Conservation (phyloP, 2,797 vertebrate genomes). For the Toxotes lorentzi region DNA sequence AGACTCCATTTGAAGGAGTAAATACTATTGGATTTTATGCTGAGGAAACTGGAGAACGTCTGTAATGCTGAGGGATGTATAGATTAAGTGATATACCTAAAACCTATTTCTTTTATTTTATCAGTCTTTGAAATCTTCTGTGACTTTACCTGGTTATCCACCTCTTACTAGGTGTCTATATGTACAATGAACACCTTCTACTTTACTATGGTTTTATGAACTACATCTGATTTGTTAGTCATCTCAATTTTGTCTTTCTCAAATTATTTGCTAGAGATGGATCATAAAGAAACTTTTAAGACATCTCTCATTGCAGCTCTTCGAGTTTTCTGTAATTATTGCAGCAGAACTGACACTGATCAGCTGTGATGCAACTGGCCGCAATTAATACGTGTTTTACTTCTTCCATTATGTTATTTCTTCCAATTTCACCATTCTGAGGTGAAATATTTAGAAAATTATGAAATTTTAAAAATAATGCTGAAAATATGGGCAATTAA, state of each 20-base stretch:
- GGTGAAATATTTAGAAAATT: background rate
- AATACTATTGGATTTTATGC: slow-evolving; percentile 3
- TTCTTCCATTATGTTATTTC: background rate
- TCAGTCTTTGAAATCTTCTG: background rate
- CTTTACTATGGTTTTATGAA: background rate
- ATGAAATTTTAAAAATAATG: too few relatives aligned
- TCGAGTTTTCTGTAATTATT: background rate
- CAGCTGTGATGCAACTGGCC: background rate
- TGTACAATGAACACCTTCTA: background rate
- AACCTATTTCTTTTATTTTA: background rate
- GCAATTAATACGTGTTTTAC: background rate
- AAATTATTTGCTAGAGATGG: background rate
- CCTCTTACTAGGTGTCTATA: background rate
- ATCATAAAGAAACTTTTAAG: background rate
- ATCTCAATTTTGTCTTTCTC: background rate
- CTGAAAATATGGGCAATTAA: background rate
- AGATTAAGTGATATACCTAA: background rate
- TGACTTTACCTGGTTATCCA: background rate
- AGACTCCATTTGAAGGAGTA: slow-evolving; percentile 5
- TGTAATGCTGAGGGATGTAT: background rate
- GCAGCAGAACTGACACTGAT: background rate
- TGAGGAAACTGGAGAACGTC: background rate
- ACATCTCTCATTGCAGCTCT: background rate
- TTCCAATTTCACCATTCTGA: background rate
- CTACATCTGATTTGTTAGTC: background rate